Conservation (phyloP, 2,797 vertebrate species). For the Chiroxiphia lanceolata region DNA sequence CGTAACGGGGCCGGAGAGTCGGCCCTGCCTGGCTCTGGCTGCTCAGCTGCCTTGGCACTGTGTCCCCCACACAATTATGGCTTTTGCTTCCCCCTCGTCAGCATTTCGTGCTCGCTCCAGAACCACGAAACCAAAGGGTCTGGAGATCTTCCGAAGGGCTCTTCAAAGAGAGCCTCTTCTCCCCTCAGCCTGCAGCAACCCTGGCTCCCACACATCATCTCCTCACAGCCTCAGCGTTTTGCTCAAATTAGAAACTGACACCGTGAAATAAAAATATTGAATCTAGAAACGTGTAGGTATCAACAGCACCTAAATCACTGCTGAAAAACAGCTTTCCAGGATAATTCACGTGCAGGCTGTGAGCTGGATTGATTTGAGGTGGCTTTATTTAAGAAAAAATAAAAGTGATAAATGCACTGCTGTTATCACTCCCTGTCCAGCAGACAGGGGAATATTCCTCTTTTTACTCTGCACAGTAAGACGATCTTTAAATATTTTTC, state of each 20-base stretch:
- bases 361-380: background rate
- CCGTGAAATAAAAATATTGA: background rate
- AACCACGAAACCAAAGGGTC: slow-evolving; percentile 41
- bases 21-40: background rate
- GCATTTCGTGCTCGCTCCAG: slow-evolving; percentile 49
- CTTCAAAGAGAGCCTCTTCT: slow-evolving; percentile 9
- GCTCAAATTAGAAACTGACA: background rate
- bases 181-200: background rate
- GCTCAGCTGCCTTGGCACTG: slow-evolving; percentile 19
- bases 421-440: background rate
- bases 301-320: background rate
- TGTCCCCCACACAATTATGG: slow-evolving; percentile 44
- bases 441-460: background rate
- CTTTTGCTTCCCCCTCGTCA: slow-evolving; percentile 54
- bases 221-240: background rate
- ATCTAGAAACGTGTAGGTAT: background rate
- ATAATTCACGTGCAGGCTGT: background rate
- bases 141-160: slow-evolving; percentile 45
- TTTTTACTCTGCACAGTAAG: background rate
- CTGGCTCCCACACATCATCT: background rate
- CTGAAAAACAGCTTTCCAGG: background rate
- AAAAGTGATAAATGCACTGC: background rate
- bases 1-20: background rate
- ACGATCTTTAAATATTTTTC: background rate
- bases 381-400: background rate